Percentiles rank a stretch among this genome's conserved stretches.
phyloP scores from a whole-genome alignment of 2,888 invertebrate genomes.

The Seira musarum region DNA sequence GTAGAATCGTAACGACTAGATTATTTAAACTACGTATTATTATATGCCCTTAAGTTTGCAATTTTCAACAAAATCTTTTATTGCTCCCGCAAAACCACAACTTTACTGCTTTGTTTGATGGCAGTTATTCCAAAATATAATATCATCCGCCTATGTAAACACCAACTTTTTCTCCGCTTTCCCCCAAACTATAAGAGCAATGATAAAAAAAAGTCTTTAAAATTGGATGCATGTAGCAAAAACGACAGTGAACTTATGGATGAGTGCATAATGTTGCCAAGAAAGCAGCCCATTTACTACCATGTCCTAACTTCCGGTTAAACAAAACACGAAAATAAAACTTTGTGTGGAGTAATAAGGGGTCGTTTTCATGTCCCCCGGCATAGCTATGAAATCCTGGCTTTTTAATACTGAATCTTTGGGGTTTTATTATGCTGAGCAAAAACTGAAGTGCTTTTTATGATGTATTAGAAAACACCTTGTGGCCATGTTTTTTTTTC shows the following conservation, averaged over 20 bases:
- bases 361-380: no score
- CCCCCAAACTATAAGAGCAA: not conserved
- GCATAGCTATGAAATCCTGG: not conserved
- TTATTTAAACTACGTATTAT: not conserved
- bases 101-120: not conserved
- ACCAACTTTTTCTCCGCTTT: not conserved
- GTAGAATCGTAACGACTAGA: not conserved
- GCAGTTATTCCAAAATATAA: not conserved
- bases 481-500: not conserved
- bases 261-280: not conserved
- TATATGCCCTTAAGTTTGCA: not conserved
- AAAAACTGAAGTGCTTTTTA: not conserved
- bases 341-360: not conserved
- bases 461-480: not conserved
- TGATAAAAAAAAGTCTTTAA: not conserved
- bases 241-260: not conserved
- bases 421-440: not conserved
- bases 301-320: not conserved
- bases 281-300: no score
- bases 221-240: not conserved
- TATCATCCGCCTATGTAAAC: no score
- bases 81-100: no score
- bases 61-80: not conserved
- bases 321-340: not conserved
- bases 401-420: not conserved